Percentiles rank a stretch among this genome's conserved stretches.
Conservation (phyloP, 2,888 invertebrate genomes). For the Keiferia lycopersicella region DNA sequence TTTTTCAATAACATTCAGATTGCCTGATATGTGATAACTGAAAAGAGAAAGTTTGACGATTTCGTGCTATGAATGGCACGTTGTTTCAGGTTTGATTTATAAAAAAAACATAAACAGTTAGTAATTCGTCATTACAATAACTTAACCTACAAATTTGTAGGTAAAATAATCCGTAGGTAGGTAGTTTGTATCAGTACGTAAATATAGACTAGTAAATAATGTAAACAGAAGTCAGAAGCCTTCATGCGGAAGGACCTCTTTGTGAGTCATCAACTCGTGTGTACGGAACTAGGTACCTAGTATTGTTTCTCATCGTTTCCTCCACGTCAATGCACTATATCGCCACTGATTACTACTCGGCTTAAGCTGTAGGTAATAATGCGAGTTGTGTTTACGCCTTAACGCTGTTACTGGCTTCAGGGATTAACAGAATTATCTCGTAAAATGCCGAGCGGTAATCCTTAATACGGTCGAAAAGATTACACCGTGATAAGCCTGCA, state of each 20-base stretch:
- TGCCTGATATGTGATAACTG: no score
- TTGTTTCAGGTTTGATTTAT: no score
- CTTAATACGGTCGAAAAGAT: not conserved
- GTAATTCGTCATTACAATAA: no score
- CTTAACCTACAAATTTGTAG: no score
- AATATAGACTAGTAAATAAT: constrained; percentile 1
- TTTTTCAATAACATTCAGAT: no score
- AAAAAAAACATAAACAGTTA: no score
- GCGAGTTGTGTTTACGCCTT: not conserved
- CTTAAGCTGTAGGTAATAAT: constrained; percentile 15
- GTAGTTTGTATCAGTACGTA: constrained; percentile 11
- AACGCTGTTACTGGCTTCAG: not conserved
- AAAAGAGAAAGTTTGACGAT: no score
- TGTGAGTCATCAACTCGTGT: constrained; percentile 18
- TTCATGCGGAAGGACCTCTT: constrained; percentile 23
- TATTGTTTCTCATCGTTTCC: constrained; percentile 15
- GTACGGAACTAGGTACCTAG: constrained; percentile 25
- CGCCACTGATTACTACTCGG: constrained; percentile 11
- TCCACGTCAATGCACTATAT: constrained; percentile 26
- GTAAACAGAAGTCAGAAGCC: constrained; percentile 10
- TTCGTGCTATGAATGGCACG: no score
- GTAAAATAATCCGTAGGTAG: not conserved
- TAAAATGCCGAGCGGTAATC: constrained; percentile 11
- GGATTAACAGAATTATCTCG: constrained; percentile 12
- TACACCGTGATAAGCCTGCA: constrained; percentile 9